Percentiles rank a stretch among this genome's conserved stretches.
Evolutionary conservation across 2,888 invertebrate species (phyloP).

Genomic region (Nudaria mundana): DNA sequence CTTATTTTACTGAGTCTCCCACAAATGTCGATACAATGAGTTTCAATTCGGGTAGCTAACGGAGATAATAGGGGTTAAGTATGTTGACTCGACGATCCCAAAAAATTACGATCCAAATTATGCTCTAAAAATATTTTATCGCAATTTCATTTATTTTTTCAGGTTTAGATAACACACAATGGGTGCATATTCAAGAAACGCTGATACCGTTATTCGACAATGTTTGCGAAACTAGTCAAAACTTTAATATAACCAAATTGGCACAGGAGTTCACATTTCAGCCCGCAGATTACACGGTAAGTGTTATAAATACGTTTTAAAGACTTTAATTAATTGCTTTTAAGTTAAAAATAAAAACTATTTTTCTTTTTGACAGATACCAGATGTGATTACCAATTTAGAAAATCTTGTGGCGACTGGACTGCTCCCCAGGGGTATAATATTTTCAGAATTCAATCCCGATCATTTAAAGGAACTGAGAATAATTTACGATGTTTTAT

Average conservation of each 20-base stretch:
- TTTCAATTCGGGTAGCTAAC: too few species aligned
- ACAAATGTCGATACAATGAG: too few species aligned
- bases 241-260: constrained; percentile 43
- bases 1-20: too few species aligned
- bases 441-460: constrained; percentile 62
- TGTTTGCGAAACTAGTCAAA: constrained; percentile 60
- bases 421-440: constrained; percentile 57
- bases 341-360: neutral
- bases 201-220: constrained; percentile 66
- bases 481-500: constrained; percentile 71
- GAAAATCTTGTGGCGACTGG: constrained; percentile 48
- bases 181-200: constrained; percentile 60
- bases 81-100: too few species aligned
- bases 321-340: neutral
- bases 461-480: constrained; percentile 56
- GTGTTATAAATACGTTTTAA: neutral
- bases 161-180: constrained; percentile 48
- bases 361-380: constrained; percentile 40
- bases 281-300: constrained; percentile 57
- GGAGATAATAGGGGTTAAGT: too few species aligned
- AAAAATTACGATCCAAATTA: too few species aligned
- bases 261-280: constrained; percentile 55
- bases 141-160: neutral
- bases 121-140: too few species aligned
- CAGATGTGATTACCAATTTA: constrained; percentile 48